Evolutionary conservation across 1,140 invertebrate species (phyloP), one percentile per base, ranked within the genome.

Genomic region (Copidosoma floridanum): DNA sequence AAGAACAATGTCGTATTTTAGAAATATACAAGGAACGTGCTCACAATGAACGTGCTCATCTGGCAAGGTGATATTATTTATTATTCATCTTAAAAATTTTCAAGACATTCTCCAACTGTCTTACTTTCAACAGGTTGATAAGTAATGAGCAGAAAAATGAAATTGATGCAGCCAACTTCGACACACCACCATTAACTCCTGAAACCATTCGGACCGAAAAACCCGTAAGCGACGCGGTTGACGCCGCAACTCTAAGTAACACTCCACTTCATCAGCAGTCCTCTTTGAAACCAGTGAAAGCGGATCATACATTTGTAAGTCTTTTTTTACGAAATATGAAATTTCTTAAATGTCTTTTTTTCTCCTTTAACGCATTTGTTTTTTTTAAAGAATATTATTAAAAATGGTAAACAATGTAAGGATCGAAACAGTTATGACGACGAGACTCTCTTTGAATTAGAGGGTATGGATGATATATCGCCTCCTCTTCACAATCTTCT

Each of bases 371-470:
- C 1, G 23, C 16, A 40, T 40, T 27, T 43, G 27, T 26, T 29
- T 58, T 48, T 47, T 63, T 57, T 63, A 20, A 52, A 78, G 77
- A 71, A 72, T 66, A 68, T 69, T 63, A 68, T 37, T 47, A 63
- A 41, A 55, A 72, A 71, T 37, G 58, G 58, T 24, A 62, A 68
- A n/a, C n/a, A n/a, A n/a, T n/a, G n/a, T n/a, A 70, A 70, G 16
- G 66, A 70, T 12, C 37, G 58, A 37, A 69, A 59, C 27, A 81
- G 72, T 24, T 77, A 78, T 63, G 82, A 84, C 67, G 68, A 76
- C 12, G 82, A 84, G 68, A 74, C 76, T 20, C 62, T 85, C 50
- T 85, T 85, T 68, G 69, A 76, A 27, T 68, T 85, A 41, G 83
- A 85, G 59, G 82, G 78, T 27, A 80, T 83, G 73, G 82, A 83